Conservation (phyloP, 2,113 vertebrate species). For the Strix aluco region DNA sequence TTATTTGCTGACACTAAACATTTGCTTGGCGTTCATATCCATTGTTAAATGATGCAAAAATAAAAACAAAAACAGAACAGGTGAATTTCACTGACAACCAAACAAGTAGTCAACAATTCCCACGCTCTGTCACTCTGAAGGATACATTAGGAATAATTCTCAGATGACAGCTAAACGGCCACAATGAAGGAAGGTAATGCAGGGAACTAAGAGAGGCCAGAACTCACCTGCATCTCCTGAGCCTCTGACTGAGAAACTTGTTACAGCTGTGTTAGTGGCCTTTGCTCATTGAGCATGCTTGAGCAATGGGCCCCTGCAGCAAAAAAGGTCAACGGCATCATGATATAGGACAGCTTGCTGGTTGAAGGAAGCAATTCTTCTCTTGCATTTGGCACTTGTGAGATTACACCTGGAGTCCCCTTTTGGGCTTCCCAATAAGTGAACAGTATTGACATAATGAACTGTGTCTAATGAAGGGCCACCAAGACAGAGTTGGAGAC, state of each 20-base stretch:
- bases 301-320: not conserved
- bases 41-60: not conserved
- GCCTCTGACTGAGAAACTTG: not conserved
- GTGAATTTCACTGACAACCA: not conserved
- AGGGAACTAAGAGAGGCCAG: not conserved
- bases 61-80: not conserved
- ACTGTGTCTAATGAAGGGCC: not conserved
- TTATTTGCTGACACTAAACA: not conserved
- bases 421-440: not conserved
- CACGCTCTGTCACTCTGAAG: not conserved
- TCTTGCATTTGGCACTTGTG: not conserved
- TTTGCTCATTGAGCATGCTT: rapidly evolving
- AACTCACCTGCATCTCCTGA: not conserved
- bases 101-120: not conserved
- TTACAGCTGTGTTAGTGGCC: rapidly evolving
- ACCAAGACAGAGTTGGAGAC: not conserved
- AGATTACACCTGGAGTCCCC: not conserved
- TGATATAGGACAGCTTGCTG: not conserved
- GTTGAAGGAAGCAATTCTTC: not conserved
- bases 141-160: not conserved
- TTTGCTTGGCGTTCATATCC: not conserved
- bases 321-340: not conserved
- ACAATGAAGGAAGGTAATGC: rapidly evolving
- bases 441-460: not conserved
- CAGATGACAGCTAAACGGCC: not conserved